phyloP scores from a whole-genome alignment of 1,140 invertebrate genomes.

The Charaxes varanes region DNA sequence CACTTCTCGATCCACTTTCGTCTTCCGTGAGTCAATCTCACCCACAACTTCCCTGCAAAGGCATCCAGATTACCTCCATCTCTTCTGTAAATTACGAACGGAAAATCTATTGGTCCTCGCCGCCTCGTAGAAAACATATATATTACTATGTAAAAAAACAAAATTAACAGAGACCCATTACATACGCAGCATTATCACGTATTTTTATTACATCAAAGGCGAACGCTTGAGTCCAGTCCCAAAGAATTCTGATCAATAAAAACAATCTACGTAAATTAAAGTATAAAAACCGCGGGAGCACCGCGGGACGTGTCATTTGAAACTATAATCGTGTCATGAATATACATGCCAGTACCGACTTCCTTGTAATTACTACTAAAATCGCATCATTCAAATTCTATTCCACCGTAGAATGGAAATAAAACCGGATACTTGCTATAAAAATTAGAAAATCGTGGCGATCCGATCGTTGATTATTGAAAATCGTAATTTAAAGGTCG shows the following conservation, averaged over 20 bases:
- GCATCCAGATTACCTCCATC: no score
- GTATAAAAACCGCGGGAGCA: slow-evolving; percentile 18
- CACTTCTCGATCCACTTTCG: no score
- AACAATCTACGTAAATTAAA: slow-evolving; percentile 16
- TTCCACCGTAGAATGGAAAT: no score
- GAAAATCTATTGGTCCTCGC: no score
- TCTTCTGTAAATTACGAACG: no score
- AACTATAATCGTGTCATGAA: slow-evolving; percentile 10
- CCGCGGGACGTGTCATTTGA: slow-evolving; percentile 12
- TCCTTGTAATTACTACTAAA: slow-evolving; percentile 1
- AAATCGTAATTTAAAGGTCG: background rate
- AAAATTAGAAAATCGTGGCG: background rate
- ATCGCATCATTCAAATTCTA: slow-evolving; percentile 3
- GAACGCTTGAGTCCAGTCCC: background rate
- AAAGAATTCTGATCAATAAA: slow-evolving; percentile 11
- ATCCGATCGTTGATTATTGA: slow-evolving; percentile 7
- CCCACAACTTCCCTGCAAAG: no score
- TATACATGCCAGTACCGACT: background rate
- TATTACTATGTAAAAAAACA: no score
- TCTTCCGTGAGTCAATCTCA: no score
- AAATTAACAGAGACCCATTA: no score
- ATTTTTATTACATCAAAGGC: slow-evolving; percentile 3
- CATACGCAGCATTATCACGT: background rate
- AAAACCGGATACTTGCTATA: background rate
- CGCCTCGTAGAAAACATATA: no score